These are phyloP conservation scores for Pogonomyrmex barbatus DNA, from an alignment of 1,140 invertebrate genomes.

Conservation along the genomic window DNA sequence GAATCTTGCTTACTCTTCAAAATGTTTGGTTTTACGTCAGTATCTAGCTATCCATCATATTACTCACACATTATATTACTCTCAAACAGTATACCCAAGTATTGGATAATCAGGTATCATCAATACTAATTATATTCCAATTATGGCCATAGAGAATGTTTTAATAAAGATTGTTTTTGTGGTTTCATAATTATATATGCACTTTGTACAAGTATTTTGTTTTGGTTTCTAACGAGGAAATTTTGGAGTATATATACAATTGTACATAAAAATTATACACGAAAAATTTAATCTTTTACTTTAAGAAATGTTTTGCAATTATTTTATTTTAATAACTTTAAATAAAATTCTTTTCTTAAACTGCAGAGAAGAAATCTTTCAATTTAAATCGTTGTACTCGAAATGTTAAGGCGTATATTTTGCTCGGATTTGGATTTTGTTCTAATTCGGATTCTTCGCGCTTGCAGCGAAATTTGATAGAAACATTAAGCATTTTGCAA, in stretches of 20 bases:
- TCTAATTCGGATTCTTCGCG: neutral
- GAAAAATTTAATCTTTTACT: neutral
- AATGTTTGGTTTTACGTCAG: neutral
- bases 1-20: neutral
- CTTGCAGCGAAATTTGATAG: neutral
- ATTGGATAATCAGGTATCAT: too few species aligned
- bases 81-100: too few species aligned
- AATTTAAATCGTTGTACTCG: neutral
- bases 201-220: neutral
- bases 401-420: neutral
- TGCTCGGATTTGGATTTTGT: neutral
- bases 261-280: neutral
- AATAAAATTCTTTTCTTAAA: neutral
- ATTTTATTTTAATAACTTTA: neutral
- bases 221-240: neutral
- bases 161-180: neutral
- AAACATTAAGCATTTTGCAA: conserved; percentile 32
- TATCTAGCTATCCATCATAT: too few species aligned
- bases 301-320: conserved; percentile 4
- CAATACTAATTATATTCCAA: neutral
- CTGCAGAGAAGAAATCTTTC: neutral
- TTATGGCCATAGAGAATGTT: neutral
- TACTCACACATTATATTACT: too few species aligned
- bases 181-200: conserved; percentile 12
- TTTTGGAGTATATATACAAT: neutral